These are phyloP conservation scores for Pseudomugil gertrudae DNA, from an alignment of 2,797 vertebrate genomes.

Conservation along the genomic window DNA sequence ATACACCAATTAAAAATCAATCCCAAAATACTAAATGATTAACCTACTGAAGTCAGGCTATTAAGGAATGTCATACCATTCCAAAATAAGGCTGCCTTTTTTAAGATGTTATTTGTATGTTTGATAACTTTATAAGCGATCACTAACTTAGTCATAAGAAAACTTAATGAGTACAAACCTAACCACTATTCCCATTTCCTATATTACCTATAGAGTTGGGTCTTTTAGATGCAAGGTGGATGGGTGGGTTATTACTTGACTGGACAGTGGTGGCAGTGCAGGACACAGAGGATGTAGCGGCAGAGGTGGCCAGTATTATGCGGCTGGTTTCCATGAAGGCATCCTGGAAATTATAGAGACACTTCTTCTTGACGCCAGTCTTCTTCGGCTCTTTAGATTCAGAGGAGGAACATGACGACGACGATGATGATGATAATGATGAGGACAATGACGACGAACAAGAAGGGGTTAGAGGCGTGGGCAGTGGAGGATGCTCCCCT, in stretches of 20 bases:
- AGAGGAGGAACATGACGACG: constrained; percentile 76
- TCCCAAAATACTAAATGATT: background rate
- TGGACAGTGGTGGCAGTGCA: constrained; percentile 97
- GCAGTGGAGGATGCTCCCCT: constrained; percentile 64
- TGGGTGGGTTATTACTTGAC: constrained; percentile 88
- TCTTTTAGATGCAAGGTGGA: constrained; percentile 91
- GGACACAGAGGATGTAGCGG: constrained; percentile 93
- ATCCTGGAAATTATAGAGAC: constrained; percentile 98
- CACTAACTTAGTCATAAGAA: background rate
- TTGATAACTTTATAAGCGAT: background rate
- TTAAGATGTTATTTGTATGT: background rate
- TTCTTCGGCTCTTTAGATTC: constrained; percentile 93
- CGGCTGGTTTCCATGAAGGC: constrained; percentile 96
- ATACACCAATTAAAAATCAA: background rate
- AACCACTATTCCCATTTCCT: constrained; percentile 51
- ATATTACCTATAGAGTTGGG: constrained; percentile 89
- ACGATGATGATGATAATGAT: constrained; percentile 65
- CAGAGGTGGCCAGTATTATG: constrained; percentile 95
- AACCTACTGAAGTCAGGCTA: background rate
- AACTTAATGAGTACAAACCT: constrained; percentile 45
- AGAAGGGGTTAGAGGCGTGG: constrained; percentile 60
- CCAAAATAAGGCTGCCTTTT: background rate
- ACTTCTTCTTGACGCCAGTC: constrained; percentile 93
- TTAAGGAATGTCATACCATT: background rate
- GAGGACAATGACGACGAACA: constrained; percentile 68